phyloP scores from a whole-genome alignment of 1,140 invertebrate genomes.

The Chelonus insularis region DNA sequence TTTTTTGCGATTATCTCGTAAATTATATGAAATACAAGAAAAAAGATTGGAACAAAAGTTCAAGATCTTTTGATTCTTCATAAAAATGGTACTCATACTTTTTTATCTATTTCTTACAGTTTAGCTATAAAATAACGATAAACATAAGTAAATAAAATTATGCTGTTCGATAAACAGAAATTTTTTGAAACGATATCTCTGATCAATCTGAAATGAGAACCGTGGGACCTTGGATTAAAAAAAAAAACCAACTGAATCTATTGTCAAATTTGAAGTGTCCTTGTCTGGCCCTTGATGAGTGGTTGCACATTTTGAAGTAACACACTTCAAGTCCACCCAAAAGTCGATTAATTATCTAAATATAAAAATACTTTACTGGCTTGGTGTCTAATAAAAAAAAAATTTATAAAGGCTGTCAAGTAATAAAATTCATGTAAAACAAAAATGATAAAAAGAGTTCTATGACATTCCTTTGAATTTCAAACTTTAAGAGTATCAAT shows the following conservation, averaged over 20 bases:
- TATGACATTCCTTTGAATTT: not conserved
- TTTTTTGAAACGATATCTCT: conserved; percentile 18
- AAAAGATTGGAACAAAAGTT: too few species aligned
- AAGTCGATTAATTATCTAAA: not conserved
- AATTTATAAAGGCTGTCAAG: too few species aligned
- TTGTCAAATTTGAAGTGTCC: conserved; percentile 27
- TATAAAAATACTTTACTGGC: too few species aligned
- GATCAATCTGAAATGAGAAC: conserved; percentile 28
- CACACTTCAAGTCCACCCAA: not conserved
- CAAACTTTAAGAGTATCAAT: too few species aligned
- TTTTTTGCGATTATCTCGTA: too few species aligned
- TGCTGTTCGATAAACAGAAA: not conserved
- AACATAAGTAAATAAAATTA: too few species aligned
- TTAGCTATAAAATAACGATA: too few species aligned
- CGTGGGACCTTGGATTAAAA: conserved; percentile 23
- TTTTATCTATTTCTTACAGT: too few species aligned
- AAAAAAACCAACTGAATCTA: conserved; percentile 7
- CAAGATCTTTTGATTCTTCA: too few species aligned
- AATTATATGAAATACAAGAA: too few species aligned
- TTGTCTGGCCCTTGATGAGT: conserved; percentile 11
- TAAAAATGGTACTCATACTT: too few species aligned
- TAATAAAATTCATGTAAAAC: not conserved
- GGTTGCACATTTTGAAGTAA: conserved; percentile 28
- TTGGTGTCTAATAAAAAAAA: too few species aligned
- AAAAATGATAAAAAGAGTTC: conserved; percentile 8